These are phyloP conservation scores for Nymphalis urticae DNA, from an alignment of 2,888 invertebrate genomes.

Conservation along the genomic window DNA sequence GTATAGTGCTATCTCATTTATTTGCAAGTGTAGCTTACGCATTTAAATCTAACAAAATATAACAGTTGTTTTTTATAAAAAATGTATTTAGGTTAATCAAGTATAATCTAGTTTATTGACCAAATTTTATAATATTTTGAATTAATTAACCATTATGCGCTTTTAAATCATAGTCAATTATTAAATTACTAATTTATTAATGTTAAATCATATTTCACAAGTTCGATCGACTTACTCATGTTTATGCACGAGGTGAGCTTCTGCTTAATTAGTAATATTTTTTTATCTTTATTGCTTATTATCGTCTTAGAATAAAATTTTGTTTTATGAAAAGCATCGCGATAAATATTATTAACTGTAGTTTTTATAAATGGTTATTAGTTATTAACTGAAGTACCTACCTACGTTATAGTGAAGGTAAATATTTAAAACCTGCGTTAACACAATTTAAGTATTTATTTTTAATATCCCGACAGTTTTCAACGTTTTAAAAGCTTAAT, in stretches of 20 bases:
- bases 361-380: no score
- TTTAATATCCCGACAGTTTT: not conserved
- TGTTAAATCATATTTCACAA: conserved; percentile 1
- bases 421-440: no score
- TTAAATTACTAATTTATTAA: not conserved
- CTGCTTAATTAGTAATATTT: not conserved
- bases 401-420: no score
- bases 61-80: not conserved
- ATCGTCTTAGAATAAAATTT: not conserved
- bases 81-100: not conserved
- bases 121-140: not conserved
- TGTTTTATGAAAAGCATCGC: not conserved
- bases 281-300: not conserved
- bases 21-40: conserved; percentile 17
- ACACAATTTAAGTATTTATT: no score
- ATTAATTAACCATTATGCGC: conserved; percentile 1
- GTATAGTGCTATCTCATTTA: conserved; percentile 21
- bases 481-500: conserved; percentile 2
- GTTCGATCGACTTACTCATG: not conserved
- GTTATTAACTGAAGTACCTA: no score
- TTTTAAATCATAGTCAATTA: not conserved
- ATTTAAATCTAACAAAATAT: not conserved
- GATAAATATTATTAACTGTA: no score
- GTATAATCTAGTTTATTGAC: not conserved
- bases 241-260: conserved; percentile 3